Evolutionary conservation across 2,797 vertebrate species (phyloP), one percentile per base, ranked within the genome.

Genomic region (Taeniopygia guttata): DNA sequence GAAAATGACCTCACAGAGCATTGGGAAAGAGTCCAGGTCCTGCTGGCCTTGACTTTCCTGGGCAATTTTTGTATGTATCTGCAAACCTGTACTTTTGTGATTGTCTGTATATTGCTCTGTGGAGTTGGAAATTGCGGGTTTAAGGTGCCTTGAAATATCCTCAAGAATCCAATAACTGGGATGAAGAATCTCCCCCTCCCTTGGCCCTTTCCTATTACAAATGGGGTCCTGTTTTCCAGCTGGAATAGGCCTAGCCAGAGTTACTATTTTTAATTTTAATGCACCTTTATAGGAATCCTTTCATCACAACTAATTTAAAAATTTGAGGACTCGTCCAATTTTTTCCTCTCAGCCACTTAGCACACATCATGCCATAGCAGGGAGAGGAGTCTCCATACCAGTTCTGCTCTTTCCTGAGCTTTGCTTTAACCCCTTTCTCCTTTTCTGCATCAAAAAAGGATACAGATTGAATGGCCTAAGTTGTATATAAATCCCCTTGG

Each of bases 101-200:
- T 46, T 11, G 16, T 34, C 73, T 0, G 0, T 20, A 2, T 10
- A 1, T 36, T 73, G 69, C 12, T 69, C 29, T 16, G 10, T 15
- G 11, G 25, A 25, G 34, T 11, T 38, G 30, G 10, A 70, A 77
- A 8, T 3, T 56, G 18, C 16, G 6, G 7, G 38, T 59, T 80
- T 67, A 51, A 43, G 22, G 14, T 34, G 10, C 16, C 58, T 56
- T 11, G 0, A 30, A 60, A 81, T 67, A 45, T 7, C n/a, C 72
- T 64, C 27, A 32, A 13, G 40, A 60, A 45, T 21, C n/a, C 1
- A 0, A 18, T 25, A 21, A 36, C 0, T 42, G 34, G 17, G 25
- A n/a, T 34, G 55, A 85, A 68, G 42, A 58, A 40, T n/a, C 16
- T 46, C 40, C 32, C 45, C 17, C 23, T 36, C 23, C 32, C 34